Evolutionary conservation across 2,888 invertebrate genomes (phyloP).

Genomic region (Timema podura): DNA sequence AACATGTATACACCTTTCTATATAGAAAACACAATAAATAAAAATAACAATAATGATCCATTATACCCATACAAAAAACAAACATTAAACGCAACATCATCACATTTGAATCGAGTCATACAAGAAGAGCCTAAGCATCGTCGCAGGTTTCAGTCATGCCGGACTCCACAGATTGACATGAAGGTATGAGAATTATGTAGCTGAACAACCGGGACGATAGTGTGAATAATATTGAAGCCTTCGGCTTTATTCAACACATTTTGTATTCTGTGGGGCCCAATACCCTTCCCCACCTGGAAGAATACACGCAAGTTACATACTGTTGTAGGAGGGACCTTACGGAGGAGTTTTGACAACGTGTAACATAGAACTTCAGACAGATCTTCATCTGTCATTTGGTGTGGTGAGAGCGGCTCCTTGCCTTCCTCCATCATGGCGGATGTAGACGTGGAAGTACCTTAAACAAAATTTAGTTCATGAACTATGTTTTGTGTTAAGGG

Average conservation of each 20-base stretch:
- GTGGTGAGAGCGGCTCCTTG: conserved; percentile 43
- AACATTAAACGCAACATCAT: too few relatives aligned
- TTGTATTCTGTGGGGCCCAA: conserved; percentile 46
- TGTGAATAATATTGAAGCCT: conserved; percentile 58
- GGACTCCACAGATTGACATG: conserved; percentile 76
- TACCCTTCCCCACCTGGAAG: conserved; percentile 62
- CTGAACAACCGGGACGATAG: conserved; percentile 73
- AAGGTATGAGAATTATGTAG: conserved; percentile 78
- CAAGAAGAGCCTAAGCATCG: too few relatives aligned
- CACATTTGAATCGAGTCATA: too few relatives aligned
- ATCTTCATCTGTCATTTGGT: conserved; percentile 44
- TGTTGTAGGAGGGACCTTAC: conserved; percentile 39
- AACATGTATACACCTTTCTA: too few relatives aligned
- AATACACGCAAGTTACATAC: conserved; percentile 70
- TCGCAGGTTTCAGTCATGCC: conserved; percentile 55
- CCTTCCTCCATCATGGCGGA: conserved; percentile 25
- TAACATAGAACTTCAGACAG: conserved; percentile 51
- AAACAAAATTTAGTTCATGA: too few relatives aligned
- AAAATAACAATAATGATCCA: too few relatives aligned
- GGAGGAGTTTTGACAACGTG: conserved; percentile 47
- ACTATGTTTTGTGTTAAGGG: too few relatives aligned
- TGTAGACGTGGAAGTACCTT: background rate
- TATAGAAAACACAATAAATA: too few relatives aligned
- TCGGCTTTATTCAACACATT: conserved; percentile 40
- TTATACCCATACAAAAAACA: too few relatives aligned